Evolutionary conservation across 2,113 vertebrate genomes (phyloP).

Genomic region (Ariopsis seemanni): DNA sequence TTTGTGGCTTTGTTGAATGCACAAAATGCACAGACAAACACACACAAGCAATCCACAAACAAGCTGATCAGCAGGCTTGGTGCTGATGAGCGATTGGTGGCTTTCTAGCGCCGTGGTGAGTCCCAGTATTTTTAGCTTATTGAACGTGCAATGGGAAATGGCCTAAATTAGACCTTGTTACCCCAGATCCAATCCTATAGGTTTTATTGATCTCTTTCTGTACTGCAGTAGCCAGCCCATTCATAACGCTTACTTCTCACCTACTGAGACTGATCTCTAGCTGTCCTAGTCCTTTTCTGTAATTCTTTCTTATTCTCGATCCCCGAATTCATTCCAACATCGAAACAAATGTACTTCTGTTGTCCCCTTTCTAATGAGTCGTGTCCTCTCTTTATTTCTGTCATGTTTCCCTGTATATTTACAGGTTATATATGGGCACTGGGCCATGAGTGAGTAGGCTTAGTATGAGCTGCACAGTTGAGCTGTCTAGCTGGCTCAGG

Average conservation of each 20-base stretch:
- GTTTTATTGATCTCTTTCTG: slow-evolving; percentile 38
- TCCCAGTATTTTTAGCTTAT: slow-evolving; percentile 45
- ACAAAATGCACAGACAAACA: not conserved
- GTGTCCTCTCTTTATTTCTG: not conserved
- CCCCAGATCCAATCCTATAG: slow-evolving; percentile 30
- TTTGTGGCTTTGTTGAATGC: not conserved
- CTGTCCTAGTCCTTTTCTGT: not conserved
- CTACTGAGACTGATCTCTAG: not conserved
- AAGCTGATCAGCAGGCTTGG: slow-evolving; percentile 18
- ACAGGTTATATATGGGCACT: not conserved
- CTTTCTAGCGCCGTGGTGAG: not conserved
- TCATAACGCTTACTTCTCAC: slow-evolving; percentile 9
- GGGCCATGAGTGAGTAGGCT: not conserved
- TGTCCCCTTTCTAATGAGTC: not conserved
- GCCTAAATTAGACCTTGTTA: slow-evolving; percentile 43
- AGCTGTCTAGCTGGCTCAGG: slow-evolving; percentile 18
- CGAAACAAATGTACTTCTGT: not conserved
- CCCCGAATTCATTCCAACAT: not conserved
- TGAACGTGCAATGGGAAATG: slow-evolving; percentile 35
- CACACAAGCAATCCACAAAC: slow-evolving; percentile 26
- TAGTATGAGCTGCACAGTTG: slow-evolving; percentile 4
- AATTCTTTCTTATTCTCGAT: not conserved
- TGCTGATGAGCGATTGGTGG: slow-evolving; percentile 10
- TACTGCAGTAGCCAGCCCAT: slow-evolving; percentile 22
- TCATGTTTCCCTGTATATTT: not conserved